A percentile compares a stretch with the other conserved stretches of the same genome.
Evolutionary conservation across 2,797 vertebrate genomes (phyloP).

Genomic region (Sarcophilus harrisii): DNA sequence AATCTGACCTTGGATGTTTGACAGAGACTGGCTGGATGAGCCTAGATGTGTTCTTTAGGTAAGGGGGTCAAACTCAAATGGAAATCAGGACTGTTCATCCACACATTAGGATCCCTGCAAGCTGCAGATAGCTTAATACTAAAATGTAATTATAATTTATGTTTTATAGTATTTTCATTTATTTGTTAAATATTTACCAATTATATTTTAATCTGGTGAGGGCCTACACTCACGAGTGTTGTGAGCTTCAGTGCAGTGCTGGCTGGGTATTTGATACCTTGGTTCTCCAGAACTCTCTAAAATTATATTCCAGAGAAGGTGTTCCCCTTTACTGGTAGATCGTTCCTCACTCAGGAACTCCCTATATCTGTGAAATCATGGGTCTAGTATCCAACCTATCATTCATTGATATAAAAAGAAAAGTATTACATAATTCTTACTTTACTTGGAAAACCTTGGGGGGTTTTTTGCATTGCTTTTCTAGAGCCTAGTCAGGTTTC

Average conservation of each 20-base stretch:
- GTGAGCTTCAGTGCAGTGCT: background rate
- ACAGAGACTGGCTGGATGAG: background rate
- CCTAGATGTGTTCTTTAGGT: background rate
- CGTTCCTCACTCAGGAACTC: background rate
- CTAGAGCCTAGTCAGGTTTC: background rate
- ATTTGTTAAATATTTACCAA: background rate
- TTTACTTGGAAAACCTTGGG: background rate
- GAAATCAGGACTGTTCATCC: background rate
- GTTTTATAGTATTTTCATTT: background rate
- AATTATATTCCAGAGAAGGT: background rate
- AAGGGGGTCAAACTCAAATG: background rate
- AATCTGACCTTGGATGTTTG: background rate
- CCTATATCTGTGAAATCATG: background rate
- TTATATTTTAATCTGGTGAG: background rate
- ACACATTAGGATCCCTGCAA: background rate
- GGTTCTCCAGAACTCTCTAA: background rate
- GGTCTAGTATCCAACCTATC: background rate
- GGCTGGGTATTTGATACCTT: background rate
- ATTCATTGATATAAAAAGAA: background rate
- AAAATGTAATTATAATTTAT: background rate
- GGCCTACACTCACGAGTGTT: background rate
- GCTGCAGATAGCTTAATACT: background rate
- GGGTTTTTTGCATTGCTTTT: background rate
- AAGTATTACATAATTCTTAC: background rate
- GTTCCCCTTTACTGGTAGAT: background rate